These are phyloP conservation scores for Rhinichthys osculus DNA, from an alignment of 2,797 vertebrate species.

Conservation along the genomic window DNA sequence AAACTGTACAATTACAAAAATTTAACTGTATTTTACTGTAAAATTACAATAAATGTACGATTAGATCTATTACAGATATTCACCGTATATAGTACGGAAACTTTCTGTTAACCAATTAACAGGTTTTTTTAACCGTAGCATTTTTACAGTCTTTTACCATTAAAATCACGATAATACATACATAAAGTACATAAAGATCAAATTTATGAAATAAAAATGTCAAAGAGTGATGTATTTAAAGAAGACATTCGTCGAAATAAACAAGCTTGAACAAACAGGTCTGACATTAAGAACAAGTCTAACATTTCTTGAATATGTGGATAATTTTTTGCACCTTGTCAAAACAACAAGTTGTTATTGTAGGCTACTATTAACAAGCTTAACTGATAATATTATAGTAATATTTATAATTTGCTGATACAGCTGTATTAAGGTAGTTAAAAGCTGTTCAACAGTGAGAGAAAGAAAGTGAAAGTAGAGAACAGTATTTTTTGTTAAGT, in stretches of 20 bases:
- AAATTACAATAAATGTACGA: no score
- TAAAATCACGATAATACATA: not conserved
- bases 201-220: not conserved
- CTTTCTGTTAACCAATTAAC: no score
- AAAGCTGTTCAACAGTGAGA: conserved; percentile 1
- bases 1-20: no score
- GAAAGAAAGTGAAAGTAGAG: not conserved
- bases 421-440: not conserved
- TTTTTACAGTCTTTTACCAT: no score
- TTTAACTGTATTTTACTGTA: no score
- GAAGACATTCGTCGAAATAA: not conserved
- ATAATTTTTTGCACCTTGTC: not conserved
- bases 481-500: not conserved
- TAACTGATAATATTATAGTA: not conserved
- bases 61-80: no score
- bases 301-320: not conserved
- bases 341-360: not conserved
- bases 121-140: no score
- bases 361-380: no score
- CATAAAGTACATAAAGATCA: not conserved
- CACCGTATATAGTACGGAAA: no score
- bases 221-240: not conserved
- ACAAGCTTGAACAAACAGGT: not conserved
- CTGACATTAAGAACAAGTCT: not conserved
- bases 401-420: not conserved